These are phyloP conservation scores for Urocynchramus pylzowi DNA, from an alignment of 2,113 vertebrate species.

Conservation along the genomic window DNA sequence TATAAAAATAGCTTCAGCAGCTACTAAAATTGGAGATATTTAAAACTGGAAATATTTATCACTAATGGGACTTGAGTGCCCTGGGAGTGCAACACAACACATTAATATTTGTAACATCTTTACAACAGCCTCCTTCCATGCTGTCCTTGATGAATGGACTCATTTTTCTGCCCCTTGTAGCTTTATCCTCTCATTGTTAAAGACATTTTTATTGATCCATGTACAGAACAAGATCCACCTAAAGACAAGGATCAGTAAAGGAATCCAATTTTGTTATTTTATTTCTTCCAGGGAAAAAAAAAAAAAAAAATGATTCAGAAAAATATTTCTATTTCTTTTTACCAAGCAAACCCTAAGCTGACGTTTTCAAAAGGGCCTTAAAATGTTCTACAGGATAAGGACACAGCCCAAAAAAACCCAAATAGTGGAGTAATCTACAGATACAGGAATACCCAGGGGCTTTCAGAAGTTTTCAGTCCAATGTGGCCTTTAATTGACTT, in stretches of 20 bases:
- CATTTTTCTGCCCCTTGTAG: background rate
- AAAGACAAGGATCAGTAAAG: background rate
- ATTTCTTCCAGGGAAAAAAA: background rate
- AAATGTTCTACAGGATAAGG: background rate
- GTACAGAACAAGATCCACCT: background rate
- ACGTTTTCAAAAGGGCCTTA: background rate
- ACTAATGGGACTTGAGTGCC: background rate
- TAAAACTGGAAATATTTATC: background rate
- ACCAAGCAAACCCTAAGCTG: background rate
- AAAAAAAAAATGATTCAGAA: background rate
- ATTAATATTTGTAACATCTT: background rate
- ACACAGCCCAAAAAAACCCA: background rate
- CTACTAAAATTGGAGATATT: background rate
- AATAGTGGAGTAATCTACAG: background rate
- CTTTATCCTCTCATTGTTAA: background rate
- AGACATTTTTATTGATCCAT: constrained; percentile 13
- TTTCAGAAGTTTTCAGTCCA: background rate
- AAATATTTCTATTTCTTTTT: background rate
- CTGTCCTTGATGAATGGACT: background rate
- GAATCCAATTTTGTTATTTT: background rate
- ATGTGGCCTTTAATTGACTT: background rate
- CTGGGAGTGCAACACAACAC: background rate
- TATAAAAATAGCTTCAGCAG: background rate
- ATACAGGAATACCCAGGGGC: background rate
- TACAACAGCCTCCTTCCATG: background rate